Percentiles rank a stretch among this genome's conserved stretches.
Evolutionary conservation across 2,113 vertebrate species (phyloP).

Genomic region (Brachypodius melanocephalos): DNA sequence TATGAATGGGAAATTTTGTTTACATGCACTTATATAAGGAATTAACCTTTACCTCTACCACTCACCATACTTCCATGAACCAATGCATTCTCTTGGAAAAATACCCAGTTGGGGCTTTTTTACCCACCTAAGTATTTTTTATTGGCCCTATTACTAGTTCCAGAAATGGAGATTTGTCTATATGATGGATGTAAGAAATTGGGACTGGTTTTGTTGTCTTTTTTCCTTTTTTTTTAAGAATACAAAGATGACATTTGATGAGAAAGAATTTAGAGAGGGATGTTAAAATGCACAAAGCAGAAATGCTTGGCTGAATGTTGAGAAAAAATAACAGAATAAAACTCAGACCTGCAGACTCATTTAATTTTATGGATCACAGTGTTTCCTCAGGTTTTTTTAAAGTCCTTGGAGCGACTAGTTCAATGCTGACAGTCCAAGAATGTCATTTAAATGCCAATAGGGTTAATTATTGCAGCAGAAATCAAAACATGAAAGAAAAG

Average conservation of each 20-base stretch:
- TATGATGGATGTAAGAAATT: neutral
- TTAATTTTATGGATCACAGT: neutral
- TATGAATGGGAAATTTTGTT: neutral
- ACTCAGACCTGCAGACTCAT: neutral
- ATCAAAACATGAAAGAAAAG: conserved; percentile 6
- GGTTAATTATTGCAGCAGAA: conserved; percentile 1
- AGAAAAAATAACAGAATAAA: neutral
- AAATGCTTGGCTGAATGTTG: neutral
- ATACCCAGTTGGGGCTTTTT: neutral
- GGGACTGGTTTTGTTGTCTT: neutral
- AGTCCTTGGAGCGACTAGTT: neutral
- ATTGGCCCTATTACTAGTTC: neutral
- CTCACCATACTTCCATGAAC: neutral
- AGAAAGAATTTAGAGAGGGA: neutral
- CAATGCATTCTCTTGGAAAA: neutral
- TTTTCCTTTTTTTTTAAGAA: neutral
- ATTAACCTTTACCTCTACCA: neutral
- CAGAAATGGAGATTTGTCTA: neutral
- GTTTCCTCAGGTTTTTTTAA: neutral
- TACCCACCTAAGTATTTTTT: neutral
- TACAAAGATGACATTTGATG: neutral
- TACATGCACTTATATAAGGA: neutral
- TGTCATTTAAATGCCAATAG: neutral
- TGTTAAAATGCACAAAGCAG: neutral
- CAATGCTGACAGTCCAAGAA: neutral